A percentile compares a stretch with the other conserved stretches of the same genome.
Evolutionary conservation across 2,113 vertebrate species (phyloP).

Genomic region (Osmerus eperlanus): DNA sequence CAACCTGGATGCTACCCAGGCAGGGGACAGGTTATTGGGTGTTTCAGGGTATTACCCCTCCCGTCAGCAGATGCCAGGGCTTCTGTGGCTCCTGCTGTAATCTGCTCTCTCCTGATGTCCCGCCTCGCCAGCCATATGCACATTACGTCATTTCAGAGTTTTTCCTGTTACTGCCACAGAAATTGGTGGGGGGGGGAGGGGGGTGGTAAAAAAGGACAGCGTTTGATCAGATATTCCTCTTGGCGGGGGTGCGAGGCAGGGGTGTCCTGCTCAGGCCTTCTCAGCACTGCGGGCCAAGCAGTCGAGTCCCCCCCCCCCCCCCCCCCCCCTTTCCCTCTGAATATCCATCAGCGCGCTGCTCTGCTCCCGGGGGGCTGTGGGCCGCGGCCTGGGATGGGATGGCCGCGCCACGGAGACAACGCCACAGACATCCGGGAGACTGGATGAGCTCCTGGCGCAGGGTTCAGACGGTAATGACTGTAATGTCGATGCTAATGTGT

Average conservation of each 20-base stretch:
- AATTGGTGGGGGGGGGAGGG: too few species aligned
- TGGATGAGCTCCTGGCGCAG: slow-evolving; percentile 39
- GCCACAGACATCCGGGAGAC: neutral
- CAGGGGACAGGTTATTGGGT: slow-evolving; percentile 16
- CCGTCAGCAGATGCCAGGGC: slow-evolving; percentile 35
- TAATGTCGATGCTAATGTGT: slow-evolving; percentile 66
- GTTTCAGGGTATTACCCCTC: slow-evolving; percentile 16
- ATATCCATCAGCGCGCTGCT: slow-evolving; percentile 5
- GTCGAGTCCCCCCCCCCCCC: neutral
- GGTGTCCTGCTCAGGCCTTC: neutral
- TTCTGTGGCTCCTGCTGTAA: slow-evolving; percentile 31
- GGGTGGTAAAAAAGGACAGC: too few species aligned
- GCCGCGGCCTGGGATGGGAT: neutral
- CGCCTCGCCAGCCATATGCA: slow-evolving; percentile 35
- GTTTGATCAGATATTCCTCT: too few species aligned
- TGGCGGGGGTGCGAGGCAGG: too few species aligned
- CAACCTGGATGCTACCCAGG: slow-evolving; percentile 7
- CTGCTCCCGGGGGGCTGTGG: slow-evolving; percentile 13
- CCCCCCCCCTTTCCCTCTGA: slow-evolving; percentile 5
- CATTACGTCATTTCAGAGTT: slow-evolving; percentile 32
- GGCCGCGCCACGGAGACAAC: slow-evolving; percentile 11
- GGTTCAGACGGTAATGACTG: slow-evolving; percentile 47
- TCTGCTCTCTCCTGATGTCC: slow-evolving; percentile 37
- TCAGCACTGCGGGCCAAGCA: neutral
- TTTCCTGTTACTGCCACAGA: neutral